Evolutionary conservation across 2,797 vertebrate genomes (phyloP), one percentile per base, ranked within the genome.

Genomic region (Eremophila alpestris): DNA sequence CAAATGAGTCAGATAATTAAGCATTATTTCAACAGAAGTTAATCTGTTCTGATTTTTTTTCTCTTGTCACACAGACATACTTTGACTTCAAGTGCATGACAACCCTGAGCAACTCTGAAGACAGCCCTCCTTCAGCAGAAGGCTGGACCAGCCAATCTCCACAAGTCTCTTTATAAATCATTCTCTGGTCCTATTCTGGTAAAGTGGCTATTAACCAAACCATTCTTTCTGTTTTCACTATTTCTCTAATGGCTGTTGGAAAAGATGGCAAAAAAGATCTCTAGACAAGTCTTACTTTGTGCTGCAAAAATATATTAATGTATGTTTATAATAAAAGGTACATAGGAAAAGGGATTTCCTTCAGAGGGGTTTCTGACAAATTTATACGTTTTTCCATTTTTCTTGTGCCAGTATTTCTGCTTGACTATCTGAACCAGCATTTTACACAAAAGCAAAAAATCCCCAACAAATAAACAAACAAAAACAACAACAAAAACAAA

Each of bases 1-100:
- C 32, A 63, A 62, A 62, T 94, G 79, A 97, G 54, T 97, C 88
- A 94, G 49, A 79, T 75, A 90, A 88, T 74, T 65, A 62, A 95
- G 54, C 5, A 7, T 58, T 91, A 29, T 92, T 90, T 92, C 88
- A 90, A 79, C 67, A 69, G n/a, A 73, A 41, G 60, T 60, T 93
- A 69, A 76, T 68, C 48, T 79, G 30, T 85, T 88, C 68, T 80
- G 26, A 36, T 83, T 51, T 54, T 88, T 78, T 82, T 65, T 51
- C 80, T 65, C 89, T 81, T 79, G 83, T 89, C 75, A 82, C 62
- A 56, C 49, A 73, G 34, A 71, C 22, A 20, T 75, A 23, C 89
- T 93, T 94, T 69, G 32, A 71, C 14, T 46, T 76, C 27, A 52
- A 75, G 40, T 63, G 43, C 34, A 26, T 41, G 16, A 89, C 5